Base-by-base conservation (phyloP, 2,888 invertebrate species). In the Apeira syringaria region DNA sequence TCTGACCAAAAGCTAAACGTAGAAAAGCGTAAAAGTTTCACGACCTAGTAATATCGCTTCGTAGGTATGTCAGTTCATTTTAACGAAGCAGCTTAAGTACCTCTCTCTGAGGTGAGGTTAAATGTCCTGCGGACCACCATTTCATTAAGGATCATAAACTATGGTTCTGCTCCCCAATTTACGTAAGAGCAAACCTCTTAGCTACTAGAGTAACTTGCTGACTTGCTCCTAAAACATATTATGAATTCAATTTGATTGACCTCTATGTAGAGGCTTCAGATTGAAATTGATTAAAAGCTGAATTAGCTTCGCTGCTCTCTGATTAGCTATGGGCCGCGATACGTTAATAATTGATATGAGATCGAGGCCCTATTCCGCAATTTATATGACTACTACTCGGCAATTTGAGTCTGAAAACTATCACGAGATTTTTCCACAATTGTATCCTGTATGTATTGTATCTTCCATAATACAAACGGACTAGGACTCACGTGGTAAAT, bases 171-270 rank as follows among this genome's bases (percentile, higher is more conserved):
- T 62, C 65, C 60, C 61, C 66, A 74, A 74, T 78, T 77, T 74
- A 64, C 56, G 56, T 63, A 64, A 67, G 64, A 68, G 65, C 64
- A 56, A 53, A 51, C 58, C 51, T 46, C 51, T 37, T 39, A 51
- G 12, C 31, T 28, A 17, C 7, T 11, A 29, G 55, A 63, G 59
- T 64, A 72, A 71, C 60, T 68, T 59, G 68, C 68, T 61, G 73
- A 74, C 58, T 71, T 55, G 52, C 56, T 50, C 49, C 48, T 44
- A 61, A 61, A 58, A 58, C 61, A 68, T 74, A 76, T 49, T 68
- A 70, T 58, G 54, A 64, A 74, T 72, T 76, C 66, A 70, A 73
- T 72, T 74, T 73, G 67, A 74, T 72, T 74, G 68, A 68, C 60
- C 64, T 56, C 50, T 53, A 45, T 47, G 49, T 49, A 51, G 53